Percentiles rank a stretch among this genome's conserved stretches.
Conservation (phyloP, 2,888 invertebrate species). For the Dasypolia templi region DNA sequence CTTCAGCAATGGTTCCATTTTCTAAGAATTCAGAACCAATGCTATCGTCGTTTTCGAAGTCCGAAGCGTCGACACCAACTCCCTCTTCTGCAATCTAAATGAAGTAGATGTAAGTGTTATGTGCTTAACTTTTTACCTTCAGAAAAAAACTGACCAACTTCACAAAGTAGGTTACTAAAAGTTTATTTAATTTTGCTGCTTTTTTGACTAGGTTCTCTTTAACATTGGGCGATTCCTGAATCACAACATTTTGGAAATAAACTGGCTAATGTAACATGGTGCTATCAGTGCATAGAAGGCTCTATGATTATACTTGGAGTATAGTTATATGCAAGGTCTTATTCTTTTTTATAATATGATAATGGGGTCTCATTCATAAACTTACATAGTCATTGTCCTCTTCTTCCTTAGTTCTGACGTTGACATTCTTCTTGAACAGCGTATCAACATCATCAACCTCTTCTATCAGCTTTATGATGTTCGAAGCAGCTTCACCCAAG, state of each 20-base stretch:
- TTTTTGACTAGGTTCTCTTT: background rate
- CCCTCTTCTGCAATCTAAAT: slow-evolving; percentile 87
- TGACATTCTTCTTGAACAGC: slow-evolving; percentile 78
- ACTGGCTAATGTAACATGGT: background rate
- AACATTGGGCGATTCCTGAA: background rate
- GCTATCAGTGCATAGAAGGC: background rate
- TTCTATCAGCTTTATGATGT: slow-evolving; percentile 89
- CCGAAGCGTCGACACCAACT: slow-evolving; percentile 80
- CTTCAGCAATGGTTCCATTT: slow-evolving; percentile 92
- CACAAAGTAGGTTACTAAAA: background rate
- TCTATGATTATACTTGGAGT: background rate
- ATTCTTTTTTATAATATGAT: background rate
- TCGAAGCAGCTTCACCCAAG: slow-evolving; percentile 90
- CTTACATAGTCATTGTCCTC: slow-evolving; percentile 72
- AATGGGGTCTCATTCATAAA: slow-evolving; percentile 15
- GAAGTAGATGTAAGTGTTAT: background rate
- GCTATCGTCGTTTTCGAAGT: slow-evolving; percentile 78
- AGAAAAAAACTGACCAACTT: background rate
- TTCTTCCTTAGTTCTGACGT: slow-evolving; percentile 75
- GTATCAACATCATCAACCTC: slow-evolving; percentile 89
- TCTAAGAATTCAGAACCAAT: slow-evolving; percentile 79
- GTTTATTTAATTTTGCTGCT: background rate
- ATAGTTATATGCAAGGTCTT: background rate
- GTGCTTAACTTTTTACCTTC: background rate
- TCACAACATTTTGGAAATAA: background rate